Conservation (phyloP, 2,888 invertebrate genomes). For the Endotricha flammealis region DNA sequence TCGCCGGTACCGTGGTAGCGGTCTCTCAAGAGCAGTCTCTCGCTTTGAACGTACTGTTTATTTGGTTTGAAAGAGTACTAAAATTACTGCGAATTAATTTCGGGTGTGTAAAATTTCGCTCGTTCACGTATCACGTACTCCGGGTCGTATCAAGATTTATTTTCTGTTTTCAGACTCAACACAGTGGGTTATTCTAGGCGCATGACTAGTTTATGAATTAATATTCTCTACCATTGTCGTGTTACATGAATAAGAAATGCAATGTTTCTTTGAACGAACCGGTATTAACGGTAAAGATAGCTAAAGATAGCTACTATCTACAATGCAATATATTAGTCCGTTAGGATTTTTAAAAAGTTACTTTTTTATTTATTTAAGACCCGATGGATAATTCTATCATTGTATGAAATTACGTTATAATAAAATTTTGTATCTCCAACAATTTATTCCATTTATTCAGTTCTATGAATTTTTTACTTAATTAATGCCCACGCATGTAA, state of each 20-base stretch:
- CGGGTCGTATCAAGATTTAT: neutral
- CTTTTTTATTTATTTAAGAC: no score
- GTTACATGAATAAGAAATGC: neutral
- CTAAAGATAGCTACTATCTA: no score
- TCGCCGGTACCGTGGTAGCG: constrained; percentile 38
- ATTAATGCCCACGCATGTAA: no score
- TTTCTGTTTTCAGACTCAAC: neutral
- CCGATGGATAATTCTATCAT: no score
- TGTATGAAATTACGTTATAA: no score
- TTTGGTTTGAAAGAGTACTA: constrained; percentile 49
- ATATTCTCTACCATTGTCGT: constrained; percentile 7
- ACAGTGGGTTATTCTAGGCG: neutral
- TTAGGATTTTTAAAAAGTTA: no score
- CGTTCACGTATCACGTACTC: constrained; percentile 24
- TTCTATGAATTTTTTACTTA: no score
- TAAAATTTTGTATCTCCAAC: no score
- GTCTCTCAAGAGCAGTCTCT: constrained; percentile 52
- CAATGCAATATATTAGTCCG: no score
- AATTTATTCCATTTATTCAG: no score
- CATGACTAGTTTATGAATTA: neutral
- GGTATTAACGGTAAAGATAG: no score
- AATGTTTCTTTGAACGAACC: neutral
- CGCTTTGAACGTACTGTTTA: constrained; percentile 46
- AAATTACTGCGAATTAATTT: constrained; percentile 49
- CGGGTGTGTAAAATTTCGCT: constrained; percentile 38